Conservation (phyloP, 2,888 invertebrate species). For the Leptinotarsa rubiginosa region DNA sequence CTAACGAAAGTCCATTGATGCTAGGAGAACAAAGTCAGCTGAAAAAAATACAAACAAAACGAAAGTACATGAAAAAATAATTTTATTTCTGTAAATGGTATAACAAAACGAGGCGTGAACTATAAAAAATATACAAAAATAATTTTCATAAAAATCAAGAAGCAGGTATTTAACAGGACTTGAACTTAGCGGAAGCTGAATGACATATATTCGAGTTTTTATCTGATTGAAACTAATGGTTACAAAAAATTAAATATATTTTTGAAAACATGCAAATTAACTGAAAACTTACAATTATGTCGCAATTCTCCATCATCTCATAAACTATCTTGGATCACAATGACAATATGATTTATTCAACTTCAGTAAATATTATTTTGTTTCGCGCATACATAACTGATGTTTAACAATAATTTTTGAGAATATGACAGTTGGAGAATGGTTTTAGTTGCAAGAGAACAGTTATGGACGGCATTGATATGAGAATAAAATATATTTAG, state of each 20-base stretch:
- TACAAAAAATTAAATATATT: neutral
- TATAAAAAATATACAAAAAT: neutral
- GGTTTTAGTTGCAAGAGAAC: too few species aligned
- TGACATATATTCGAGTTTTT: neutral
- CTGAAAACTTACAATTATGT: too few species aligned
- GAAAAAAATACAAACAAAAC: neutral
- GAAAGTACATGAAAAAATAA: conserved; percentile 5
- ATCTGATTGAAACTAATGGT: neutral
- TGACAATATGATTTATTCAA: too few species aligned
- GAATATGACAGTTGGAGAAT: too few species aligned
- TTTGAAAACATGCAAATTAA: too few species aligned
- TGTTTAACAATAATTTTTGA: too few species aligned
- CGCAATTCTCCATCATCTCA: too few species aligned
- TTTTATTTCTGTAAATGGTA: neutral
- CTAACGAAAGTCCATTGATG: neutral
- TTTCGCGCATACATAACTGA: too few species aligned
- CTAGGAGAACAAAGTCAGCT: neutral
- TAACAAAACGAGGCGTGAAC: neutral
- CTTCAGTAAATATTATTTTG: too few species aligned
- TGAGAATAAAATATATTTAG: too few species aligned
- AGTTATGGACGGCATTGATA: too few species aligned
- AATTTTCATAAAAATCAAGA: neutral
- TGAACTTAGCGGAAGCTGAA: neutral
- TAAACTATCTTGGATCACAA: too few species aligned
- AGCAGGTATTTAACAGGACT: neutral